Evolutionary conservation across 2,113 vertebrate genomes (phyloP).

Genomic region (Coregonus clupeaformis): DNA sequence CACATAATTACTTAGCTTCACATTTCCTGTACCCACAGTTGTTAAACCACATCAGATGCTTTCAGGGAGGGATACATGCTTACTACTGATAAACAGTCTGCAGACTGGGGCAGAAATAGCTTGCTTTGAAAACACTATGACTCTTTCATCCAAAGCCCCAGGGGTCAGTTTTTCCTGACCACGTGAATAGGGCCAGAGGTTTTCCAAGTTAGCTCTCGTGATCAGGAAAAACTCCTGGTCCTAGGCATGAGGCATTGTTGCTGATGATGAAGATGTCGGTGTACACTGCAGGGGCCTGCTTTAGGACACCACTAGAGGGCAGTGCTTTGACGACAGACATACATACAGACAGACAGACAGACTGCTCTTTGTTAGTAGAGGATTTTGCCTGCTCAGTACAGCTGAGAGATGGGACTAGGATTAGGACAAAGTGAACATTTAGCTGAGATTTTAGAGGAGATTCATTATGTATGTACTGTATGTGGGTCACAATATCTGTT

Average conservation of each 20-base stretch:
- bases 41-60: slow-evolving; percentile 69
- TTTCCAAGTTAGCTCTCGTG: no score
- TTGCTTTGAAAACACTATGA: background rate
- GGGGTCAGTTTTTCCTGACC: slow-evolving; percentile 19
- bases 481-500: background rate
- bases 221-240: no score
- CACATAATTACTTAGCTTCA: slow-evolving; percentile 58
- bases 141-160: background rate
- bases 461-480: background rate
- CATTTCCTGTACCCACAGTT: slow-evolving; percentile 61
- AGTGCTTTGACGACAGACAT: slow-evolving; percentile 54
- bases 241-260: no score
- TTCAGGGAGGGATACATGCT: slow-evolving; percentile 59
- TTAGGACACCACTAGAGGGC: slow-evolving; percentile 73
- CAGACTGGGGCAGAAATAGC: slow-evolving; percentile 66
- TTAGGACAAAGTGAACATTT: background rate
- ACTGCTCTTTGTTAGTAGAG: slow-evolving; percentile 51
- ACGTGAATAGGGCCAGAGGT: no score
- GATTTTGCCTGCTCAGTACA: slow-evolving; percentile 1
- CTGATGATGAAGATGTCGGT: slow-evolving; percentile 1
- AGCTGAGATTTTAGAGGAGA: background rate
- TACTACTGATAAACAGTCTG: slow-evolving; percentile 73
- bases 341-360: slow-evolving; percentile 45
- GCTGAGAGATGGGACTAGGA: background rate
- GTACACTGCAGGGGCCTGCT: slow-evolving; percentile 29